Evolutionary conservation across 2,113 vertebrate genomes (phyloP), one percentile per base, ranked within the genome.

Genomic region (Junco hyemalis): DNA sequence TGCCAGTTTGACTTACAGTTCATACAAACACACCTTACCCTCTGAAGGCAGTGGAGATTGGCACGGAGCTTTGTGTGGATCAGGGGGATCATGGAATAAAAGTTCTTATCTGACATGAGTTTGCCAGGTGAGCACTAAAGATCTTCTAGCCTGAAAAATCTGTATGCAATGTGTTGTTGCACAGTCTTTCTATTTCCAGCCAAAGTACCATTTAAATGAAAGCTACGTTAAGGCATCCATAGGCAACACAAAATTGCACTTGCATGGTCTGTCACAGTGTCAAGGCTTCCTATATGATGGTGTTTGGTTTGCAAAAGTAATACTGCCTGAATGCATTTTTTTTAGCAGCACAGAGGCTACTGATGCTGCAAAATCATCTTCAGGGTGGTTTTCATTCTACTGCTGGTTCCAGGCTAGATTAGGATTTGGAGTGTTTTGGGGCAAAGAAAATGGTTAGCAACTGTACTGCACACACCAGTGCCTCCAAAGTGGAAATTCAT

Each of bases 161-260:
- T 74, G 50, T 3, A 12, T 59, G 56, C 25, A 38, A 16, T 45
- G 40, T 61, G 11, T 51, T 73, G 28, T 28, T 70, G 28, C 33
- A 29, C 25, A 66, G 17, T 26, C 28, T 16, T 29, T 57, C 3
- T 24, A 25, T 14, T 31, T 42, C 21, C 8, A 45, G 11, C 9
- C 6, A 12, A 61, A 77, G 48, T 18, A 36, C 42, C 8, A 64
- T 61, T 69, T 72, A 23, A 83, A 80, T 78, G 42, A 88, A 38
- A 38, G 23, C 15, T 50, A 18, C 0, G 0, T 50, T 50, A 48
- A 77, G 26, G 36, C 31, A 45, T 26, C 59, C 19, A 28, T 3
- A 53, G 24, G 17, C 44, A 68, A 28, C 22, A n/a, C 29, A 54
- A 5, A 8, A 65, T 33, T 63, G 22, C 22, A 77, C 19, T 78